Evolutionary conservation across 2,888 invertebrate species (phyloP).

Genomic region (Conchocele bisecta): DNA sequence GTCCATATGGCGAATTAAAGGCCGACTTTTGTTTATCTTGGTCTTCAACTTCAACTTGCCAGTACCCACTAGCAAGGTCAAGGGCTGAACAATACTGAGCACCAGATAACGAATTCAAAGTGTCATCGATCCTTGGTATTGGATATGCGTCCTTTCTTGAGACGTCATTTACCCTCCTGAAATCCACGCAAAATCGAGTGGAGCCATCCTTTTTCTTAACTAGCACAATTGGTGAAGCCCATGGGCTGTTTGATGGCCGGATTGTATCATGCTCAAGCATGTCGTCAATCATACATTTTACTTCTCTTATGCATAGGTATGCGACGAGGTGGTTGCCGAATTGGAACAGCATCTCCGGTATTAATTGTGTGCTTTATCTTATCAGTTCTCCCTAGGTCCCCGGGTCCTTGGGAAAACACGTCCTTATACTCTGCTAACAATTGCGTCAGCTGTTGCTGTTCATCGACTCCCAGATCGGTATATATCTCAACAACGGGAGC

Average conservation of each 20-base stretch:
- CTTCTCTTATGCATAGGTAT: too few species aligned
- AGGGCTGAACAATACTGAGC: slow-evolving; percentile 34
- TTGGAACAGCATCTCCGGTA: too few species aligned
- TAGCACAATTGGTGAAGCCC: slow-evolving; percentile 32
- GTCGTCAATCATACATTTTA: too few species aligned
- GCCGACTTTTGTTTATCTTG: slow-evolving; percentile 31
- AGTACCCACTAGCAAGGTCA: slow-evolving; percentile 43
- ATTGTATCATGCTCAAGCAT: too few species aligned
- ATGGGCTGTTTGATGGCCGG: slow-evolving; percentile 30
- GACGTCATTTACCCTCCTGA: slow-evolving; percentile 26
- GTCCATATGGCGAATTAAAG: slow-evolving; percentile 36
- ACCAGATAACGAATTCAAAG: slow-evolving; percentile 25
- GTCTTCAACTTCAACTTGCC: slow-evolving; percentile 36
- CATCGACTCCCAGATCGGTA: too few species aligned
- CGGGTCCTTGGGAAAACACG: too few species aligned
- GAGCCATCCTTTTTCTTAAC: slow-evolving; percentile 33
- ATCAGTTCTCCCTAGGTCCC: too few species aligned
- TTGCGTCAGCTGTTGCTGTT: too few species aligned
- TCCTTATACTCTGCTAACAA: too few species aligned
- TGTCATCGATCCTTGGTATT: slow-evolving; percentile 38
- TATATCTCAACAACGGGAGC: too few species aligned
- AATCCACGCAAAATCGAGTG: slow-evolving; percentile 43
- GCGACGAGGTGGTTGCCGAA: too few species aligned
- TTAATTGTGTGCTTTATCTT: too few species aligned
- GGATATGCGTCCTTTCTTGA: slow-evolving; percentile 33